Evolutionary conservation across 2,888 invertebrate genomes (phyloP).

Genomic region (Ametastegia equiseti): DNA sequence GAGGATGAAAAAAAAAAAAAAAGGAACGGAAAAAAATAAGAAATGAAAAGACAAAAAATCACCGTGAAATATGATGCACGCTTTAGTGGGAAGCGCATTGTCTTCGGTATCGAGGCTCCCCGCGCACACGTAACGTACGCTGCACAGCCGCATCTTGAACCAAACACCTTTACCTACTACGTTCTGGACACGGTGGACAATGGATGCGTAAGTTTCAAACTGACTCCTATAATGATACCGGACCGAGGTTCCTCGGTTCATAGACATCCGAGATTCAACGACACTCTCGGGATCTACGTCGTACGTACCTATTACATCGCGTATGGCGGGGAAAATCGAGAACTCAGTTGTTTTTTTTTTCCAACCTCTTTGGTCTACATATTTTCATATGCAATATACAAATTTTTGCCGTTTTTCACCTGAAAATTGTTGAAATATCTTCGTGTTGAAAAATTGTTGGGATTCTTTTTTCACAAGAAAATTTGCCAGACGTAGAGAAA

Average conservation of each 20-base stretch:
- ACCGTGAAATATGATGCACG: conserved; percentile 71
- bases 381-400: too few species aligned
- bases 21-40: not conserved
- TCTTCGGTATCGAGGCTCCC: conserved; percentile 56
- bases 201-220: conserved; percentile 67
- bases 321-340: not conserved
- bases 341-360: too few species aligned
- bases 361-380: too few species aligned
- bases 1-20: not conserved
- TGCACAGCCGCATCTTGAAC: conserved; percentile 37
- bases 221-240: conserved; percentile 67
- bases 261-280: conserved; percentile 4
- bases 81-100: conserved; percentile 62
- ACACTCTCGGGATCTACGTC: too few species aligned
- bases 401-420: too few species aligned
- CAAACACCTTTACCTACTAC: not conserved
- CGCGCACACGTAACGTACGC: conserved; percentile 7
- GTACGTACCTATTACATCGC: too few species aligned
- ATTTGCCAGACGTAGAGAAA: too few species aligned
- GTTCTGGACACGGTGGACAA: conserved; percentile 57
- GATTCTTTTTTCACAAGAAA: too few species aligned
- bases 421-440: too few species aligned
- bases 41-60: conserved; percentile 10
- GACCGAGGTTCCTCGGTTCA: conserved; percentile 58
- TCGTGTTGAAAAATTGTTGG: too few species aligned